Percentiles rank a stretch among this genome's conserved stretches.
Conservation (phyloP, 2,113 vertebrate genomes). For the Panurus biarmicus region DNA sequence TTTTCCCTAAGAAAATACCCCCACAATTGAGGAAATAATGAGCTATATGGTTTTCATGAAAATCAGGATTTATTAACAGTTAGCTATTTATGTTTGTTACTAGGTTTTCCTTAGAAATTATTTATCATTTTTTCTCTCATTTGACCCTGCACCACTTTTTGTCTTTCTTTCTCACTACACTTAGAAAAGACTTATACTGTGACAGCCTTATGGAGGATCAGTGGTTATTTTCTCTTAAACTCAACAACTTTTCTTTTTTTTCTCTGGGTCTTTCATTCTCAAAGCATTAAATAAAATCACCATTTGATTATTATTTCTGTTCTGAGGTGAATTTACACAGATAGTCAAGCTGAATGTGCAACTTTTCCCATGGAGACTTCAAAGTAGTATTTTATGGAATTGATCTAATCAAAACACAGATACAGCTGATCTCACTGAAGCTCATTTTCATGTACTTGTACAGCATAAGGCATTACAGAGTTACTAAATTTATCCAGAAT, state of each 20-base stretch:
- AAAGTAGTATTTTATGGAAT: neutral
- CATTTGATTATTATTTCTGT: neutral
- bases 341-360: neutral
- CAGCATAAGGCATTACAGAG: neutral
- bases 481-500: neutral
- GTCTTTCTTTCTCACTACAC: neutral
- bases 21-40: neutral
- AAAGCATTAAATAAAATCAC: neutral
- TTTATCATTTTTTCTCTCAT: neutral
- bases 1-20: neutral
- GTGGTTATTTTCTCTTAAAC: neutral
- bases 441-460: neutral
- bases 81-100: neutral
- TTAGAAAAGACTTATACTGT: neutral
- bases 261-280: neutral
- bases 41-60: neutral
- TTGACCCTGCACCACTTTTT: neutral
- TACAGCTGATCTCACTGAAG: neutral
- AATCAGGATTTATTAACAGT: neutral
- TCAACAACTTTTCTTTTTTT: neutral
- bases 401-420: neutral
- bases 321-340: neutral
- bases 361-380: neutral
- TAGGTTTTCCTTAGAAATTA: neutral
- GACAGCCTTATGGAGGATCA: neutral